phyloP scores from a whole-genome alignment of 2,888 invertebrate genomes.

The Phortica magna region DNA sequence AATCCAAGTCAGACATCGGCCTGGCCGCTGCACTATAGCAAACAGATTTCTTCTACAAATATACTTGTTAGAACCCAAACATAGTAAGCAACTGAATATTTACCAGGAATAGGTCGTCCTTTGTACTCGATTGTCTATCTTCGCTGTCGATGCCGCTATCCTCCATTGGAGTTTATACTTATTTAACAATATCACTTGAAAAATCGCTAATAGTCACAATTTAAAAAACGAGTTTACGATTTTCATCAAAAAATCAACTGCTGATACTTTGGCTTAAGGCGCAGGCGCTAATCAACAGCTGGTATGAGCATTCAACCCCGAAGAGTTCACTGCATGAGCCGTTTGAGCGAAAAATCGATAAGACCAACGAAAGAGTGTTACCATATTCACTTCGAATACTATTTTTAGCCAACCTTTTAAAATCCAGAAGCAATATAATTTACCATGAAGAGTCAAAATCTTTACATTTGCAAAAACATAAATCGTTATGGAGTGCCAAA shows the following conservation, averaged over 20 bases:
- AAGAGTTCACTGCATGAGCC: not conserved
- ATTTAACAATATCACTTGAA: conserved; percentile 4
- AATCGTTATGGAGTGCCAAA: too few relatives aligned
- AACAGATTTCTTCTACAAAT: conserved; percentile 38
- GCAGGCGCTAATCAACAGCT: conserved; percentile 21
- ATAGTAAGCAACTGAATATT: conserved; percentile 37
- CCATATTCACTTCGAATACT: too few relatives aligned
- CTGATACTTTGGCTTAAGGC: not conserved
- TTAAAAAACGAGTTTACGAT: conserved; percentile 11
- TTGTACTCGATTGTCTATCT: conserved; percentile 67
- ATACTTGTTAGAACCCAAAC: not conserved
- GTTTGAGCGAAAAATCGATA: conserved; percentile 21
- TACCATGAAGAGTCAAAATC: too few relatives aligned
- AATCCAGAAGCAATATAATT: too few relatives aligned
- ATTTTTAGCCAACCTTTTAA: not conserved
- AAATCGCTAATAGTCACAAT: conserved; percentile 23
- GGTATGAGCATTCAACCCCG: conserved; percentile 1
- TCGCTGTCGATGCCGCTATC: conserved; percentile 77
- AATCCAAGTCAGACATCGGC: conserved; percentile 71
- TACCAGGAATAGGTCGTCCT: conserved; percentile 65
- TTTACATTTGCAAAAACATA: too few relatives aligned
- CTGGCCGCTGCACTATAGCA: conserved; percentile 52
- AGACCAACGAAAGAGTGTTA: not conserved
- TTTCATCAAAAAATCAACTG: conserved; percentile 2
- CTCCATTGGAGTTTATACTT: conserved; percentile 62